These are phyloP conservation scores for Ypsolopha sequella DNA, from an alignment of 2,888 invertebrate species.

Conservation along the genomic window DNA sequence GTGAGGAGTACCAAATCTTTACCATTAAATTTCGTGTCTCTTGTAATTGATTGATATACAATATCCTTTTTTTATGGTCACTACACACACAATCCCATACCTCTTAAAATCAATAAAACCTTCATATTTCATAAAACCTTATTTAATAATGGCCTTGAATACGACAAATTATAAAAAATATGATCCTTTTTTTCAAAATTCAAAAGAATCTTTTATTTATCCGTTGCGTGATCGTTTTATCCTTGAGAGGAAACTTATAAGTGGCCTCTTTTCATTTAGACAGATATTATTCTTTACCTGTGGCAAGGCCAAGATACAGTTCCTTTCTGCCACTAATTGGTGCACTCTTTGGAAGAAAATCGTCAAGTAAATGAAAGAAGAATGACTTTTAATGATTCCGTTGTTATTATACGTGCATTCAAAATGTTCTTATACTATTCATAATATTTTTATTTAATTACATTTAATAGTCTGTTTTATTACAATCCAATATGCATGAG, in stretches of 20 bases:
- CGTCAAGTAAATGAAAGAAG: not conserved
- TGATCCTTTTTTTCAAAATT: constrained; percentile 13
- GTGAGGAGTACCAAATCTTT: no score
- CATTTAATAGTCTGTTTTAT: no score
- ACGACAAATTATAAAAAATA: constrained; percentile 15
- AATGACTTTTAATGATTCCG: not conserved
- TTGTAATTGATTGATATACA: no score
- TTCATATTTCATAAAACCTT: not conserved
- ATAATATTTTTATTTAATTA: no score
- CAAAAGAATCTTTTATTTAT: constrained; percentile 20
- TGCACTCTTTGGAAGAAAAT: not conserved
- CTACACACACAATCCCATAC: no score
- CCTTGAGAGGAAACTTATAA: constrained; percentile 19
- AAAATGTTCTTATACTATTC: no score
- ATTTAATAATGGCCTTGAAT: constrained; percentile 7
- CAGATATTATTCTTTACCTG: constrained; percentile 22
- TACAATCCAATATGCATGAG: no score
- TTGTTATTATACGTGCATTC: no score
- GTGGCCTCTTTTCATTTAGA: constrained; percentile 26
- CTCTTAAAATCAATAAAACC: not conserved
- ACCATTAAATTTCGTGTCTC: no score
- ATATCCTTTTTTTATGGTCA: no score
- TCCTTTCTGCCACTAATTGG: constrained; percentile 3
- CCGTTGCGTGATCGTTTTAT: constrained; percentile 30
- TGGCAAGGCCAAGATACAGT: constrained; percentile 24